Base-by-base conservation (phyloP, 2,888 invertebrate genomes). In the Harpalus rubripes region DNA sequence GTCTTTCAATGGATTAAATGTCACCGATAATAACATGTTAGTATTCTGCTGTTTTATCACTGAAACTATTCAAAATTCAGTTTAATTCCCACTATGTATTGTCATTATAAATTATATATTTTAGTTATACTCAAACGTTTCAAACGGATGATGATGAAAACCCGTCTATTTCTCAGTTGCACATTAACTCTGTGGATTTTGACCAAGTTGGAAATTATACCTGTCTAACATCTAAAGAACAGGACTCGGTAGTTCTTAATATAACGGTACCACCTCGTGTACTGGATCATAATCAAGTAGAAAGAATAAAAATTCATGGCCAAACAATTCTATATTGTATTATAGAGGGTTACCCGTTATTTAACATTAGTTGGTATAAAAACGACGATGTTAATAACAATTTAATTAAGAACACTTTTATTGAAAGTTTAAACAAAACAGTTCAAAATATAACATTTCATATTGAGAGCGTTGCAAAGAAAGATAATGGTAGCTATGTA, bases 401-500 rank as follows among this genome's bases (percentile, higher is more conserved):
- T 12, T 86, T 91, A 65, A 88, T 91, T 81, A 91, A 91, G 84
- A 90, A 90, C 61, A 90, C 91, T 1, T 88, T 87, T 72, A 88
- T 91, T n/a, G 87, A 88, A 4, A 88, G 88, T 65, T 87, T 94
- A 1, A 94, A 94, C 88, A 91, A 92, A 6, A 95, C 95, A 5
- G 91, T 92, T 85, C 91, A 94, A 3, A 92, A 94, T 88, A 93
- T 94, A 72, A 93, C 92, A 0, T 91, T 95, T 76, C 91, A 91
- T 88, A 92, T 95, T 79, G 90, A 92, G 0, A 92, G 93, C 88
- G 92, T 95, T 0, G 92, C 93, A 8, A 93, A 94, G 86, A 94
- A 95, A 88, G 95, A 96, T 88, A 96, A 96, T 89, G 97, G 96
- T 7, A 94, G 95, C 0, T 96, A 95, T 88, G 91, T 91, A 18